Evolutionary conservation across 2,797 vertebrate species (phyloP), one percentile per base, ranked within the genome.

Genomic region (Acanthurus tractus): DNA sequence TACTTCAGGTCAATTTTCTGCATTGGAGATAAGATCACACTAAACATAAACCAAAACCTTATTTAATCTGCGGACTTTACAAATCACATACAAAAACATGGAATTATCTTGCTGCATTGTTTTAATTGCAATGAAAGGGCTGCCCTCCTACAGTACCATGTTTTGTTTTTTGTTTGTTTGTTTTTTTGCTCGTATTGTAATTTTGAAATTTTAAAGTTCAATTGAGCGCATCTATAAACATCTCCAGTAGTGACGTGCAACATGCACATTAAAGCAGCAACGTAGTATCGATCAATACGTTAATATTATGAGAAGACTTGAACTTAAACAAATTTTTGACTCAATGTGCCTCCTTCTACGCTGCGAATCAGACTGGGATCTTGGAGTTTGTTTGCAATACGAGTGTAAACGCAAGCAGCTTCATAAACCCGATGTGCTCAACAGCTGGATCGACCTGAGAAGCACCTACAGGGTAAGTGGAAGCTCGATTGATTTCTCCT

Each of bases 401-500:
- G 98, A 99, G 78, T 99, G 98, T 89, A 98, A 94, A 92, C 95
- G 98, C 78, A 99, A 99, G 91, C 98, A 99, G 89, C 94, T 99
- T 64, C 83, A 88, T 77, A 98, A 97, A 90, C 97, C 97, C 3
- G 86, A 94, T 45, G 93, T 95, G 42, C 94, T 99, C 52, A 98
- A 96, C 86, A 96, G 94, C 84, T 99, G 98, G 98, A 98, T 98
- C 63, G 98, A 99, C 84, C 95, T 99, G 78, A 95, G 97, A 87
- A 95, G 93, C 74, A 97, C 96, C 0, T 99, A 99, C 89, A 97
- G 93, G 95, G 98, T 99, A 67, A 90, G 93, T 49, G 2, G 6
- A 54, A 6, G 8, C 50, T 57, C 7, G 2, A 1, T 38, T 10
- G 4, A 7, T 64, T 18, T 74, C 20, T 45, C 23, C 45, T 46